Base-by-base conservation (phyloP, 2,888 invertebrate genomes). In the Teleogryllus oceanicus region DNA sequence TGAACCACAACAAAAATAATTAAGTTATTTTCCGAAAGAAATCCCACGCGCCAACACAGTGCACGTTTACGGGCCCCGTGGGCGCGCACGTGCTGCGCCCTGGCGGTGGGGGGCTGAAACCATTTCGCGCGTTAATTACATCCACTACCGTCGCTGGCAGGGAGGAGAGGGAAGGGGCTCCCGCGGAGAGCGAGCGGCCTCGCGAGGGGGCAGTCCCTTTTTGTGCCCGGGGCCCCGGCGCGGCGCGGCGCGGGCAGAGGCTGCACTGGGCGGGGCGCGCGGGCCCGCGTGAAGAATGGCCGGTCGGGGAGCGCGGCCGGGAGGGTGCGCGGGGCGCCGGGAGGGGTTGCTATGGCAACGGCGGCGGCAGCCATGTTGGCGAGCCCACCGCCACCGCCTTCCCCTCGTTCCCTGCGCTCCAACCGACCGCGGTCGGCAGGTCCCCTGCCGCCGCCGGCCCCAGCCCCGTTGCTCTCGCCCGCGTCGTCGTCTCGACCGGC, bases 1-100 rank as follows among this genome's bases (percentile, higher is more conserved):
- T 62, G 62, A 62, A 62, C 62, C 62, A 62, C 62, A 62, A 62
- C 62, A 62, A 62, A 62, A 62, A 62, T 62, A 62, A 62, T 62
- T 62, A 62, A 62, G 62, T 62, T 62, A 62, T 62, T 62, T 62
- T 62, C 16, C 62, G 62, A 62, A 62, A 62, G 62, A 62, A 62
- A 62, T 62, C 62, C 62, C 62, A 4, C 62, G 62, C 62, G 62
- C 62, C n/a, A 62, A 62, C 62, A 37, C 62, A 13, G 62, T 62
- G 62, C 37, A 37, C 62, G 62, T 62, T 62, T 62, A 62, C 62
- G 62, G 62, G 62, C 62, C 62, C 62, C n/a, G 16, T 13, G 62
- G n/a, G 62, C n/a, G 62, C 62, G 62, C 62, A 62, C 62, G 62
- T 62, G 62, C 62, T 62, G 62, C 62, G 62, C 62, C n/a, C 62